Conservation (phyloP, 2,888 invertebrate species). For the Apodemia duryi region DNA sequence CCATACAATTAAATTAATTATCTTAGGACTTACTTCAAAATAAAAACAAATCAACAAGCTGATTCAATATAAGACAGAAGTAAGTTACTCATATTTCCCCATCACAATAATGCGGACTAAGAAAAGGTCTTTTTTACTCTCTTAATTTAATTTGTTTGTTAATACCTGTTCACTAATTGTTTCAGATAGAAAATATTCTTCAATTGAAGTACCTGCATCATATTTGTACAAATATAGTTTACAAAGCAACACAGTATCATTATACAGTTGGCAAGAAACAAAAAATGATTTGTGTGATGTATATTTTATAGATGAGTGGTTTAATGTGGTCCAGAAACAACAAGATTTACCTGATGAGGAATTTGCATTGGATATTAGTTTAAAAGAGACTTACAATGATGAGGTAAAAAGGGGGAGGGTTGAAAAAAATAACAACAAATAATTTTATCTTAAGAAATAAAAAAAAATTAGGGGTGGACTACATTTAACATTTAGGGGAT, state of each 20-base stretch:
- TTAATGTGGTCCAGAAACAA: constrained; percentile 45
- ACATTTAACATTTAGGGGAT: too few species aligned
- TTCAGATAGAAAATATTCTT: constrained; percentile 57
- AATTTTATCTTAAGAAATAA: too few species aligned
- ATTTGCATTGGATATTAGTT: constrained; percentile 42
- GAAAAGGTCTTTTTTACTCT: too few species aligned
- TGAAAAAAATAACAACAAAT: too few species aligned
- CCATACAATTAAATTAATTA: too few species aligned
- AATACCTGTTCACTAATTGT: constrained; percentile 8
- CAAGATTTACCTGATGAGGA: constrained; percentile 58
- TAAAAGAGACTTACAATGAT: constrained; percentile 35
- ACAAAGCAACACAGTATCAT: constrained; percentile 42
- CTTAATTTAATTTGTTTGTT: too few species aligned
- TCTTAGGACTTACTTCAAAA: too few species aligned
- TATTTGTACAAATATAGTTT: constrained; percentile 78
- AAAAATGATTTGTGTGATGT: constrained; percentile 38
- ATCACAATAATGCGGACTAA: too few species aligned
- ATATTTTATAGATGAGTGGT: constrained; percentile 44
- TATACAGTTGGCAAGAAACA: constrained; percentile 49
- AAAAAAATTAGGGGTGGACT: too few species aligned
- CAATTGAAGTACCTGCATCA: constrained; percentile 82
- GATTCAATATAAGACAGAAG: too few species aligned
- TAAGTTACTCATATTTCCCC: too few species aligned
- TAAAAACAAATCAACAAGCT: too few species aligned
- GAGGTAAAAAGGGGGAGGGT: constrained; percentile 37